A percentile compares a stretch with the other conserved stretches of the same genome.
Evolutionary conservation across 2,113 vertebrate genomes (phyloP).

Genomic region (Sinosuthora webbiana): DNA sequence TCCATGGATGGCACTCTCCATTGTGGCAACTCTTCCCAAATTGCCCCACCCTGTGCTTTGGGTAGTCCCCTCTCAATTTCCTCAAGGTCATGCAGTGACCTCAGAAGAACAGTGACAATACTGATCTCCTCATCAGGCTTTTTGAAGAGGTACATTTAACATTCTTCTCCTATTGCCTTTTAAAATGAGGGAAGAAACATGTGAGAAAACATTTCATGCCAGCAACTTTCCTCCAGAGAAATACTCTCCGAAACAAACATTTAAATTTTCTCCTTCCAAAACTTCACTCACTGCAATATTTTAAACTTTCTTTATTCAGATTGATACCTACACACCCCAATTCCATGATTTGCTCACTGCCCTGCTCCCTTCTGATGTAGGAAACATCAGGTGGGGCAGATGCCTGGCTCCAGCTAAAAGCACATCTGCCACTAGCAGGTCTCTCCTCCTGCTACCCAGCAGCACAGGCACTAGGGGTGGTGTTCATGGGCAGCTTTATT

Average conservation of each 20-base stretch:
- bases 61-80: background rate
- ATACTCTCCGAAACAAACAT: background rate
- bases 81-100: background rate
- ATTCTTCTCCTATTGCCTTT: background rate
- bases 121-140: background rate
- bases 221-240: background rate
- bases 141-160: background rate
- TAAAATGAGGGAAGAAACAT: background rate
- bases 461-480: fast-evolving
- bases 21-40: background rate
- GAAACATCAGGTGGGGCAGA: background rate
- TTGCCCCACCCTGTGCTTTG: background rate
- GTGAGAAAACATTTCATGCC: background rate
- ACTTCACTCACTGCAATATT: background rate
- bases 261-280: background rate
- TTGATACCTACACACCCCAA: background rate
- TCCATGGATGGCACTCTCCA: background rate
- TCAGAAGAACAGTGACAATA: background rate
- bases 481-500: fast-evolving
- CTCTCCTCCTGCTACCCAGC: background rate
- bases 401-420: background rate
- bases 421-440: background rate
- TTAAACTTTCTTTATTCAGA: background rate
- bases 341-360: background rate
- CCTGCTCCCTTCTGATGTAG: background rate